Conservation (phyloP, 2,888 invertebrate species). For the Meteorus colon region DNA sequence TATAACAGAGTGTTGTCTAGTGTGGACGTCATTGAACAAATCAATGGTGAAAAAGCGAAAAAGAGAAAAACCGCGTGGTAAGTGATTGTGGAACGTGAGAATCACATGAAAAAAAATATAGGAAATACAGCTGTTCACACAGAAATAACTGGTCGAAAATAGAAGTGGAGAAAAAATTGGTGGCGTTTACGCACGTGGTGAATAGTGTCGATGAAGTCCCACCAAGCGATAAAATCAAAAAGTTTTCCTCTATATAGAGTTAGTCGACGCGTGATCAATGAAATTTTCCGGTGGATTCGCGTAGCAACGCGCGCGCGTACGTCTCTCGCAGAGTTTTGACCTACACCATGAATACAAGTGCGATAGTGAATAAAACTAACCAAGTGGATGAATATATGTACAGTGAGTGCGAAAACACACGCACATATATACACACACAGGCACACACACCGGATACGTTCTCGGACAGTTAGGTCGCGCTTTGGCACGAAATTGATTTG, state of each 20-base stretch:
- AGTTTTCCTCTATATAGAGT: slow-evolving; percentile 36
- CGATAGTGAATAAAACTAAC: slow-evolving; percentile 12
- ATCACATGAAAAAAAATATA: not conserved
- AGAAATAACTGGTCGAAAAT: not conserved
- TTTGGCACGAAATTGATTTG: slow-evolving; percentile 48
- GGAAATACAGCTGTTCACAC: not conserved
- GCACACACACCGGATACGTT: slow-evolving; percentile 3
- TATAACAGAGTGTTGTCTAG: not conserved
- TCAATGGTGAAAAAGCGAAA: not conserved
- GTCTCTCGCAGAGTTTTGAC: not conserved
- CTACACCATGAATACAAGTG: slow-evolving; percentile 19
- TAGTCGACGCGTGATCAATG: slow-evolving; percentile 44
- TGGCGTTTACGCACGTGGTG: slow-evolving; percentile 36
- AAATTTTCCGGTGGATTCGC: slow-evolving; percentile 59
- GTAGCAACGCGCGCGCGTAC: slow-evolving; percentile 19
- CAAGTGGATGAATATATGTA: slow-evolving; percentile 33
- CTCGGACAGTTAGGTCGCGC: slow-evolving; percentile 29
- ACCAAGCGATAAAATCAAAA: slow-evolving; percentile 54
- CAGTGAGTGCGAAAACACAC: slow-evolving; percentile 17
- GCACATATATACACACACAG: not conserved
- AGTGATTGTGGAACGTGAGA: not conserved
- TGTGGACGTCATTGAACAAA: not conserved
- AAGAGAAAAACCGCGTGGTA: not conserved
- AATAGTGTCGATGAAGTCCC: slow-evolving; percentile 43
- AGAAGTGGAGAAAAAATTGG: slow-evolving; percentile 21